Percentiles rank a stretch among this genome's conserved stretches.
These are phyloP conservation scores for Poecilia wingei DNA, from an alignment of 2,797 vertebrate genomes.

Conservation along the genomic window DNA sequence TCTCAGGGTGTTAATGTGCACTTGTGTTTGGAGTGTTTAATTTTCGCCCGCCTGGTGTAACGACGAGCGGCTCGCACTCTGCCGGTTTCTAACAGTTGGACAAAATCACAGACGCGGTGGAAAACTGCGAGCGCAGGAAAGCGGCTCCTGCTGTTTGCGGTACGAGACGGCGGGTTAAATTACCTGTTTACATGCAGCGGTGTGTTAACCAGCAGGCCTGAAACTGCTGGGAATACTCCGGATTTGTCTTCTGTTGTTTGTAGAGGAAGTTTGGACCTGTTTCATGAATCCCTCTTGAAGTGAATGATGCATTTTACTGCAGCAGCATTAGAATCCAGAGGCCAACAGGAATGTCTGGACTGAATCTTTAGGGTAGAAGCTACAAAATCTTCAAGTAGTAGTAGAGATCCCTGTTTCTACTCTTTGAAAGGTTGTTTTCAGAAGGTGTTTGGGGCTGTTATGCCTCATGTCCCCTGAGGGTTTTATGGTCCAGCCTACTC, in stretches of 20 bases:
- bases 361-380: not conserved
- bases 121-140: conserved; percentile 40
- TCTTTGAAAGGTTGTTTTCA: not conserved
- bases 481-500: no score
- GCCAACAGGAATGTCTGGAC: not conserved
- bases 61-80: conserved; percentile 51
- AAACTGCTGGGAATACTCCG: conserved; percentile 9
- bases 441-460: not conserved
- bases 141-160: conserved; percentile 52
- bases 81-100: conserved; percentile 63
- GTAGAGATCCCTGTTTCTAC: not conserved
- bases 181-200: conserved; percentile 53
- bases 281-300: not conserved
- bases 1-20: conserved; percentile 69
- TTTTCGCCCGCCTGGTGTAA: conserved; percentile 70
- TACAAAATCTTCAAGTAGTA: not conserved
- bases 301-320: not conserved
- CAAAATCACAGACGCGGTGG: conserved; percentile 40
- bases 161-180: conserved; percentile 48
- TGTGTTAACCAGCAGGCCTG: conserved; percentile 33
- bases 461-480: not conserved
- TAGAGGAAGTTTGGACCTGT: not conserved
- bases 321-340: not conserved
- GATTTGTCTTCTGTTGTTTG: not conserved
- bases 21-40: conserved; percentile 71